Evolutionary conservation across 2,888 invertebrate species (phyloP).

Genomic region (Cantharis rustica): DNA sequence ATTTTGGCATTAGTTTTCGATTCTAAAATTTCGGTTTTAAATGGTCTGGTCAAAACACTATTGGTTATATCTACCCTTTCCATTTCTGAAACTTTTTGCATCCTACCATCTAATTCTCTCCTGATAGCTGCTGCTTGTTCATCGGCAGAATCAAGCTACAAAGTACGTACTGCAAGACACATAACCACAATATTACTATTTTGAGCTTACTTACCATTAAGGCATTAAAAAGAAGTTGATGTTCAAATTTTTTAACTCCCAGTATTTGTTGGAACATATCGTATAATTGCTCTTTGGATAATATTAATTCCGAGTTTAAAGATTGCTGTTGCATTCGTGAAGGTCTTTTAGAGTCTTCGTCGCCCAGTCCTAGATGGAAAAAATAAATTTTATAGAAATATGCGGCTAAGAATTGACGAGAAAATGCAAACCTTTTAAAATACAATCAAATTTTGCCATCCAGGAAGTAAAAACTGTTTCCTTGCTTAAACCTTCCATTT

Average conservation of each 20-base stretch:
- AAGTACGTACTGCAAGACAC: constrained; percentile 10
- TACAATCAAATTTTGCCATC: constrained; percentile 99
- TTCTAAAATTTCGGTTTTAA: constrained; percentile 65
- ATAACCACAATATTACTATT: not conserved
- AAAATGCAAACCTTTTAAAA: constrained; percentile 78
- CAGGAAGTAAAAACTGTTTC: constrained; percentile 98
- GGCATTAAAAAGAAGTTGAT: constrained; percentile 98
- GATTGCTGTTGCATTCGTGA: constrained; percentile 87
- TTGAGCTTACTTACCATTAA: constrained; percentile 70
- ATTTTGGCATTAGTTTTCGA: constrained; percentile 97
- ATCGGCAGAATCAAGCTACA: constrained; percentile 95
- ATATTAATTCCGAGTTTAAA: constrained; percentile 89
- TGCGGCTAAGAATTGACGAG: not conserved
- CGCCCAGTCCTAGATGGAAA: constrained; percentile 64
- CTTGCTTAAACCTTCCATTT: constrained; percentile 99
- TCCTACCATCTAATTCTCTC: constrained; percentile 96
- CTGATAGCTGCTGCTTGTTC: constrained; percentile 99
- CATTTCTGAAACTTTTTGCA: constrained; percentile 97
- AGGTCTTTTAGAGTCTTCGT: constrained; percentile 86
- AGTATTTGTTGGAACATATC: constrained; percentile 99
- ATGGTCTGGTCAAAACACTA: not conserved
- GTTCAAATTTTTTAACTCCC: constrained; percentile 98
- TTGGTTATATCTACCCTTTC: constrained; percentile 75
- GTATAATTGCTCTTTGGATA: constrained; percentile 98
- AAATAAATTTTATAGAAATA: constrained; percentile 47